These are phyloP conservation scores for Alectoris magna DNA, from an alignment of 2,797 vertebrate species.

Conservation along the genomic window DNA sequence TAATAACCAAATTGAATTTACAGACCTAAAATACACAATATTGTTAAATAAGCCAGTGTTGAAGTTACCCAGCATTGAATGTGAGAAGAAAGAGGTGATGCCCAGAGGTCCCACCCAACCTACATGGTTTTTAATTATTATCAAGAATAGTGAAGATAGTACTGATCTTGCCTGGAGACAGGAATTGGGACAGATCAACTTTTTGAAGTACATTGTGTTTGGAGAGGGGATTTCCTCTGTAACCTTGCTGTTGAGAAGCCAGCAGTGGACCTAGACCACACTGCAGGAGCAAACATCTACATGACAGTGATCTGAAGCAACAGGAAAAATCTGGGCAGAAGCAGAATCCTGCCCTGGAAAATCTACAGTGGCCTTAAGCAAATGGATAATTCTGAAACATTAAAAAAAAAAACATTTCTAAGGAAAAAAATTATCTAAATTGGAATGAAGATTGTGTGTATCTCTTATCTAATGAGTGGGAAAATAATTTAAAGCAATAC, in stretches of 20 bases:
- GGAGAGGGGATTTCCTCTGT: background rate
- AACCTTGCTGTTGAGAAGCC: background rate
- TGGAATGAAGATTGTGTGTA: background rate
- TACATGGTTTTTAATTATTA: background rate
- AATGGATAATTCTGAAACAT: background rate
- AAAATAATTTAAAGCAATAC: background rate
- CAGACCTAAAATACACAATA: background rate
- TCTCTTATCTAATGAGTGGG: background rate
- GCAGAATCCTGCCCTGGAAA: background rate
- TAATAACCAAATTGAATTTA: background rate
- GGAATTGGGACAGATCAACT: background rate
- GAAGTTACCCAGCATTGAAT: fast-evolving
- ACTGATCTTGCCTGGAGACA: background rate
- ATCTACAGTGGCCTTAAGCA: background rate
- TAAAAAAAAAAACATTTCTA: background rate
- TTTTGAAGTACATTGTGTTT: background rate
- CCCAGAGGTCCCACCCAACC: background rate
- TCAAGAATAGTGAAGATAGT: background rate
- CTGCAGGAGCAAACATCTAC: background rate
- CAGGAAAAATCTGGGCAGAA: background rate
- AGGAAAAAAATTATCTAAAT: background rate
- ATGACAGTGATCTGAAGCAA: background rate
- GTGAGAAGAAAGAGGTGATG: background rate
- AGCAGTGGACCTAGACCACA: too few species aligned
- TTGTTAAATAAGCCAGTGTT: background rate